These are phyloP conservation scores for Agrilus biguttatus DNA, from an alignment of 2,888 invertebrate genomes.

Conservation along the genomic window DNA sequence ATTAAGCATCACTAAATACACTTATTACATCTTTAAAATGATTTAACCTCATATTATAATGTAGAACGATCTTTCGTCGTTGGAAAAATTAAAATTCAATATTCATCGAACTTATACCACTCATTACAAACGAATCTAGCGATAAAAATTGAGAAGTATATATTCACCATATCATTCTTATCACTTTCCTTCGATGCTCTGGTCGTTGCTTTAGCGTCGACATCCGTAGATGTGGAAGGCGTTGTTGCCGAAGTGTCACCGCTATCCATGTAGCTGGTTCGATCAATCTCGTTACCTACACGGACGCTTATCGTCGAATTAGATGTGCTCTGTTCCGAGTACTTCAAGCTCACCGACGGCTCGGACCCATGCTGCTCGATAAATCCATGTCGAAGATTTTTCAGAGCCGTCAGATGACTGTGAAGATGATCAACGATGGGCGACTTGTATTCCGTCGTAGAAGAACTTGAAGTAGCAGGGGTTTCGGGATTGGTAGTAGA, in stretches of 20 bases:
- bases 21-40: too few species aligned
- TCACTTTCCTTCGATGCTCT: constrained; percentile 7
- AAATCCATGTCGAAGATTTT: constrained; percentile 38
- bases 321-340: constrained; percentile 47
- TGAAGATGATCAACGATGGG: constrained; percentile 24
- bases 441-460: constrained; percentile 15
- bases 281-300: constrained; percentile 22
- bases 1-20: too few species aligned
- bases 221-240: constrained; percentile 17
- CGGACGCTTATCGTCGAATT: constrained; percentile 42
- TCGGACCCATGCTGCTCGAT: constrained; percentile 39
- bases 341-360: constrained; percentile 44
- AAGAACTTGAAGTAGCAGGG: constrained; percentile 8
- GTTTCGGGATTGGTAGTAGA: not conserved
- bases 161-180: constrained; percentile 11
- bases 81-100: too few species aligned
- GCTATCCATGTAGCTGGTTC: constrained; percentile 1
- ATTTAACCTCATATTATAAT: too few species aligned
- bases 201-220: not conserved
- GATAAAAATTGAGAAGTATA: too few species aligned
- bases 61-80: too few species aligned
- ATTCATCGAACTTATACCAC: too few species aligned
- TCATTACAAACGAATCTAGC: too few species aligned
- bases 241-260: constrained; percentile 5
- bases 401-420: constrained; percentile 25